These are phyloP conservation scores for Pentamera pediparva DNA, from an alignment of 53 echinoderm and acorn worm genomes.

Conservation along the genomic window DNA sequence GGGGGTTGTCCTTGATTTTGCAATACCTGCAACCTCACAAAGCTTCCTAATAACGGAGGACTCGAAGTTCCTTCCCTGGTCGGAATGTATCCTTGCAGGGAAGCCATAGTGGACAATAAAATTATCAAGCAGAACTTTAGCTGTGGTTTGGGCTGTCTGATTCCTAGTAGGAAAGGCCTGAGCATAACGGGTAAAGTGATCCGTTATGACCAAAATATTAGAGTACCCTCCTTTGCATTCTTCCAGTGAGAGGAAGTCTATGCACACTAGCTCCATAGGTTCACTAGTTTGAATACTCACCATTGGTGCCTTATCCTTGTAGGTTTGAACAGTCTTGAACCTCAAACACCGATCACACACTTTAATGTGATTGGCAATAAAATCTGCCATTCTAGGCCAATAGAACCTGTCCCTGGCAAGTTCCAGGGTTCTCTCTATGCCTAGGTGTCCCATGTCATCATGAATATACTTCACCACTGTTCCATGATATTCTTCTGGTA, in stretches of 20 bases:
- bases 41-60: slow-evolving; percentile 22
- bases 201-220: slow-evolving; percentile 37
- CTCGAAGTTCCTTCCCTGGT: slow-evolving; percentile 39
- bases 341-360: slow-evolving; percentile 42
- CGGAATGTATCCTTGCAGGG: slow-evolving; percentile 30
- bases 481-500: slow-evolving; percentile 12
- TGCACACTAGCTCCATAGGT: slow-evolving; percentile 42
- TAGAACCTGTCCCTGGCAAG: slow-evolving; percentile 37
- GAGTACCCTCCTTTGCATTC: slow-evolving; percentile 24
- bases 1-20: slow-evolving; percentile 17
- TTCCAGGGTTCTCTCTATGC: slow-evolving; percentile 35
- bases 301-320: slow-evolving; percentile 33
- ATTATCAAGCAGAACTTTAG: slow-evolving; percentile 36
- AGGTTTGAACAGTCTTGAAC: slow-evolving; percentile 6
- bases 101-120: slow-evolving; percentile 36
- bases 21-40: slow-evolving; percentile 24
- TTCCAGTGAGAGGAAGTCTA: slow-evolving; percentile 46
- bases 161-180: slow-evolving; percentile 26
- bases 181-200: slow-evolving; percentile 27
- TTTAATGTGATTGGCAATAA: slow-evolving; percentile 30
- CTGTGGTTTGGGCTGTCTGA: slow-evolving; percentile 27
- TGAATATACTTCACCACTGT: slow-evolving; percentile 28
- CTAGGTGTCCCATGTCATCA: slow-evolving; percentile 50
- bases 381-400: slow-evolving; percentile 48
- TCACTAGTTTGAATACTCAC: slow-evolving; percentile 43